phyloP scores from a whole-genome alignment of 2,888 invertebrate genomes.

The Cheilosia impressa region DNA sequence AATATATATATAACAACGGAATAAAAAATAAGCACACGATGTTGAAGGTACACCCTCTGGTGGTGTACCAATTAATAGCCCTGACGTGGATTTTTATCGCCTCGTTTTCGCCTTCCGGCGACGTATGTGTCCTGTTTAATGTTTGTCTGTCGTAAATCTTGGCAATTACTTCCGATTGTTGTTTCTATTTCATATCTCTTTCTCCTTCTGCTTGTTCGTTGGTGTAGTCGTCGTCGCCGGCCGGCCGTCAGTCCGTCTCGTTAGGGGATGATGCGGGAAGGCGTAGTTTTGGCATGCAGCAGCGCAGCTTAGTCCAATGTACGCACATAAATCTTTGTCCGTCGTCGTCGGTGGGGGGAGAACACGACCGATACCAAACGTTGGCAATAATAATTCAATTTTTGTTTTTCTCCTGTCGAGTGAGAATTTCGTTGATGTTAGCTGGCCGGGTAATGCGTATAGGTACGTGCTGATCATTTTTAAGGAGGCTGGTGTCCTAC shows the following conservation, averaged over 20 bases:
- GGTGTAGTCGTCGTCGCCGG: neutral
- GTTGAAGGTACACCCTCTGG: neutral
- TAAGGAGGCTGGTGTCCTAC: conserved; percentile 21
- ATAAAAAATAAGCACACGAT: conserved; percentile 5
- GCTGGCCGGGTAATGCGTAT: conserved; percentile 41
- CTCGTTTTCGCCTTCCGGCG: conserved; percentile 62
- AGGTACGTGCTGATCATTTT: conserved; percentile 61
- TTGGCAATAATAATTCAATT: conserved; percentile 71
- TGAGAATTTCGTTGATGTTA: conserved; percentile 32
- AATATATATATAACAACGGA: neutral
- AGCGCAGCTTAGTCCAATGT: conserved; percentile 53
- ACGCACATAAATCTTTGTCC: conserved; percentile 68
- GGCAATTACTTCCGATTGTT: conserved; percentile 72
- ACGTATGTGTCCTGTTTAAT: conserved; percentile 67
- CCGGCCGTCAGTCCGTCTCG: neutral
- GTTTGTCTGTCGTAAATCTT: conserved; percentile 72
- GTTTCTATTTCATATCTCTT: conserved; percentile 44
- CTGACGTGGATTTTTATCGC: conserved; percentile 71
- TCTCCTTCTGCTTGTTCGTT: neutral
- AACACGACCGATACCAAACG: neutral
- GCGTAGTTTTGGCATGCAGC: conserved; percentile 61
- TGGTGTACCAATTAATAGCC: conserved; percentile 70
- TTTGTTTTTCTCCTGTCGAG: conserved; percentile 62
- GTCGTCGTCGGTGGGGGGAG: neutral
- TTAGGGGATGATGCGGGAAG: neutral